Base-by-base conservation (phyloP, 2,113 vertebrate genomes). In the Trichomycterus rosablanca region DNA sequence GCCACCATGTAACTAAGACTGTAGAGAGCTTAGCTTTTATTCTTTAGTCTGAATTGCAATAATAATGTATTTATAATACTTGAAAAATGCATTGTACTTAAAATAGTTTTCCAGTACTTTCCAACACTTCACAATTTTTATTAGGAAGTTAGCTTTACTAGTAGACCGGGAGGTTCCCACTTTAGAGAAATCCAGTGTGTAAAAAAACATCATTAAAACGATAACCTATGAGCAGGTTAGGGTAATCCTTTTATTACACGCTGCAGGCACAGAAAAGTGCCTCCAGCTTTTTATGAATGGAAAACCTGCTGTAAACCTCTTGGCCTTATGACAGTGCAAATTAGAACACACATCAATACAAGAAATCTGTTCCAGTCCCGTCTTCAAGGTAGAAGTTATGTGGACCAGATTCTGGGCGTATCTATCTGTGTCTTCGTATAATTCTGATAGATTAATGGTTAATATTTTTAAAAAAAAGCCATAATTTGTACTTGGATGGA, bases 121-220 rank as follows among this genome's bases (percentile, higher is more conserved):
- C n/a, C n/a, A n/a, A n/a, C n/a, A n/a, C n/a, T n/a, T n/a, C n/a
- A n/a, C n/a, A n/a, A n/a, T 63, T 53, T 59, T 28, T 15, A 42
- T 48, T 61, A 48, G 50, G 50, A 61, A 14, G 42, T 56, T 11
- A 8, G 8, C 28, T 55, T 55, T 20, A 46, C 30, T 64, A 28
- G 51, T 12, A 11, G 34, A 35, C 12, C 34, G 6, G 26, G 35
- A n/a, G 40, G 22, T 20, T 24, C 9, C 20, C 18, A 34, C 20
- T 56, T 14, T 35, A 23, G 19, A 35, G 11, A 15, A 39, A 2
- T 39, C 19, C 19, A 39, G 52, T 61, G 45, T 37, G 28, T 22
- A 18, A 2, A 7, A 61, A 50, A 24, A 15, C 32, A 18, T 37
- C 15, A 37, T 61, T 61, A 50, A 50, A 61, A 40, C 22, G 10